These are phyloP conservation scores for Antedon bifida DNA, from an alignment of 35 echinoderm and acorn worm genomes.

Conservation along the genomic window DNA sequence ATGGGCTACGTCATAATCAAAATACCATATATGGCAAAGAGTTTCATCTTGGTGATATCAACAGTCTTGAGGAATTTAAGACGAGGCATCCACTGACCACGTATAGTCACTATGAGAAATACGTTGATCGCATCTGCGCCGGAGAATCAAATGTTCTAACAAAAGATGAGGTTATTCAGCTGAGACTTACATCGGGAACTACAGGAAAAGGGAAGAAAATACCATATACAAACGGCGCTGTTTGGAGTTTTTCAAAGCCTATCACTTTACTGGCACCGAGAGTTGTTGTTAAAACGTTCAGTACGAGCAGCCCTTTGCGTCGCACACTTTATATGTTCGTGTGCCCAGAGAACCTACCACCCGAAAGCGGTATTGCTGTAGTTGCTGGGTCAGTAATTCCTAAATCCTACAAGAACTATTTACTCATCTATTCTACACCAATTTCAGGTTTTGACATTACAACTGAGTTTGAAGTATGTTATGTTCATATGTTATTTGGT, in stretches of 20 bases:
- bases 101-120: constrained; percentile 40
- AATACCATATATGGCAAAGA: constrained; percentile 38
- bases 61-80: constrained; percentile 19
- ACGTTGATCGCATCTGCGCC: constrained; percentile 34
- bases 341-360: background rate
- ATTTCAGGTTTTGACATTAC: constrained; percentile 3
- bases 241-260: background rate
- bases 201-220: constrained; percentile 33
- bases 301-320: background rate
- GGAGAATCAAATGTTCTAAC: constrained; percentile 53
- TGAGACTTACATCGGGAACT: constrained; percentile 43
- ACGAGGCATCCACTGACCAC: constrained; percentile 29
- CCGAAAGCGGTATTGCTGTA: background rate
- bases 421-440: background rate
- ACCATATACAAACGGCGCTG: background rate
- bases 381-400: background rate
- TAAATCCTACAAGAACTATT: background rate
- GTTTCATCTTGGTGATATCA: constrained; percentile 27
- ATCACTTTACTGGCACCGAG: background rate
- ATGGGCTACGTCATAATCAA: background rate
- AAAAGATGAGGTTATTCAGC: background rate
- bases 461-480: constrained; percentile 13
- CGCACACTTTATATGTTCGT: background rate
- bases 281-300: background rate
- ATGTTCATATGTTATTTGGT: constrained; percentile 22